Evolutionary conservation across 2,113 vertebrate genomes (phyloP).

Genomic region (Catharus minimus): DNA sequence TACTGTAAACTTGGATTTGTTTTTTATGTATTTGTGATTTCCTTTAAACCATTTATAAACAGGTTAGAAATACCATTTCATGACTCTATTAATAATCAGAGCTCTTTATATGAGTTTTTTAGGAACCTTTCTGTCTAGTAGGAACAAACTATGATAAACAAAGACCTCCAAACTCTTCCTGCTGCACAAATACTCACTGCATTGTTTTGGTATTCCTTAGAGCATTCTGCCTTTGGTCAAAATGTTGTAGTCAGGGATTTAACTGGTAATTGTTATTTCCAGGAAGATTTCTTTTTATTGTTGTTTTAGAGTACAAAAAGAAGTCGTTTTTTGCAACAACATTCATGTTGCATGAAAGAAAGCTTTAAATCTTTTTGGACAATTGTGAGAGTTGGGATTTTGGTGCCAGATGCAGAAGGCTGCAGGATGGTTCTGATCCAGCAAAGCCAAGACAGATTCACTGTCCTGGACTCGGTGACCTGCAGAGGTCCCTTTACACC

Average conservation of each 20-base stretch:
- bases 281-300: background rate
- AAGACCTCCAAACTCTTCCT: constrained; percentile 38
- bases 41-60: constrained; percentile 27
- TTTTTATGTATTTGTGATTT: constrained; percentile 29
- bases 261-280: background rate
- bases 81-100: constrained; percentile 33
- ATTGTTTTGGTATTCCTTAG: constrained; percentile 31
- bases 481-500: background rate
- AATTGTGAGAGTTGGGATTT: background rate
- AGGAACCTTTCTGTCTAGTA: background rate
- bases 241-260: background rate
- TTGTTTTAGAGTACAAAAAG: background rate
- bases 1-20: constrained; percentile 14
- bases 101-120: constrained; percentile 1
- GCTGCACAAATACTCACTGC: background rate
- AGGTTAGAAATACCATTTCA: background rate
- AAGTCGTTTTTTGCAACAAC: background rate
- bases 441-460: background rate
- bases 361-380: background rate
- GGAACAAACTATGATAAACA: constrained; percentile 38
- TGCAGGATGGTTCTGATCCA: background rate
- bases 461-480: background rate
- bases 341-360: background rate
- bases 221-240: constrained; percentile 12
- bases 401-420: background rate